Evolutionary conservation across 2,888 invertebrate species (phyloP).

Genomic region (Eilema griseolum): DNA sequence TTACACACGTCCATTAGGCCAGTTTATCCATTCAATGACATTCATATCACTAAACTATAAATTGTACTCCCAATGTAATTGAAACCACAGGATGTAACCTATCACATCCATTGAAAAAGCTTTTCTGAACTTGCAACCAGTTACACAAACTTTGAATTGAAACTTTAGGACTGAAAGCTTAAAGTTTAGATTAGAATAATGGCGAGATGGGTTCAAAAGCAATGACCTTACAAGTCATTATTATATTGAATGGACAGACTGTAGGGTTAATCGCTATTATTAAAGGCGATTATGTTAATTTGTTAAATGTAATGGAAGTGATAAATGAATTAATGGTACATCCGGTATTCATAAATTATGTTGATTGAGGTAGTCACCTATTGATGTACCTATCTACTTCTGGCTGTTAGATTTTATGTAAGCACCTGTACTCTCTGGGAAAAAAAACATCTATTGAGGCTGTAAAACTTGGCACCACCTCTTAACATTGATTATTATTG

Average conservation of each 20-base stretch:
- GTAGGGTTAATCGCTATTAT: slow-evolving; percentile 55
- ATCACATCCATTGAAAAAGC: slow-evolving; percentile 76
- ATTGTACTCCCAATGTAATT: slow-evolving; percentile 77
- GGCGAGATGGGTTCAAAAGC: slow-evolving; percentile 55
- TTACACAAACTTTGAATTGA: slow-evolving; percentile 40
- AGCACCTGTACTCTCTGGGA: too few species aligned
- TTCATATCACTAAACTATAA: slow-evolving; percentile 72
- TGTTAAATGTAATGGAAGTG: slow-evolving; percentile 35
- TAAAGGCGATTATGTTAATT: slow-evolving; percentile 51
- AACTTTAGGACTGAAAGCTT: slow-evolving; percentile 43
- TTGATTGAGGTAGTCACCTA: slow-evolving; percentile 14
- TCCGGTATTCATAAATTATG: slow-evolving; percentile 20
- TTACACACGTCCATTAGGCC: slow-evolving; percentile 30
- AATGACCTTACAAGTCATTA: slow-evolving; percentile 68
- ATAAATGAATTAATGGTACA: slow-evolving; percentile 37
- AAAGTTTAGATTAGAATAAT: slow-evolving; percentile 51
- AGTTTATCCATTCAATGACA: slow-evolving; percentile 49
- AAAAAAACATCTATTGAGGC: not conserved
- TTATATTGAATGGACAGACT: slow-evolving; percentile 61
- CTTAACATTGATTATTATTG: too few species aligned
- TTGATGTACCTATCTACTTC: not conserved
- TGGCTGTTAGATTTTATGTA: not conserved
- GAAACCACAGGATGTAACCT: slow-evolving; percentile 82
- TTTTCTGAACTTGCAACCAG: slow-evolving; percentile 66
- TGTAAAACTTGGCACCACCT: too few species aligned